These are phyloP conservation scores for Coluber constrictor DNA, from an alignment of 2,797 vertebrate genomes.

Conservation along the genomic window DNA sequence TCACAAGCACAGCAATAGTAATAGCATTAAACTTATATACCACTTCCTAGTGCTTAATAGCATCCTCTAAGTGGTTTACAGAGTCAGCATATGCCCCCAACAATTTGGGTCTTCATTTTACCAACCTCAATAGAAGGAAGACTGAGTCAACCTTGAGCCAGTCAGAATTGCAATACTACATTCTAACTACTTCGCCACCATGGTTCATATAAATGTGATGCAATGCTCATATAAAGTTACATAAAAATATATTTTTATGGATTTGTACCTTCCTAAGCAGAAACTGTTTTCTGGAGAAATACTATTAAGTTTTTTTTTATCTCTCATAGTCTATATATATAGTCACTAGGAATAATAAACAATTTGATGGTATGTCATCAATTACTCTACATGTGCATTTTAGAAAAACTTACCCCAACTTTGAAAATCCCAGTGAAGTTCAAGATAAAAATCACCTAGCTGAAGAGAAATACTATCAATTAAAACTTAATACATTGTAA, in stretches of 20 bases:
- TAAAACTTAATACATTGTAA: background rate
- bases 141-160: background rate
- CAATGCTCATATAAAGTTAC: background rate
- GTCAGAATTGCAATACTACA: background rate
- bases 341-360: background rate
- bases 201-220: background rate
- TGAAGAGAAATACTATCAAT: constrained; percentile 67
- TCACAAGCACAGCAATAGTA: background rate
- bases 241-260: background rate
- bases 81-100: background rate
- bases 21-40: background rate
- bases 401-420: constrained; percentile 92
- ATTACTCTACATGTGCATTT: background rate
- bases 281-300: background rate
- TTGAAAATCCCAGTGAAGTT: constrained; percentile 99
- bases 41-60: background rate
- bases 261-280: background rate
- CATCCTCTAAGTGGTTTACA: background rate
- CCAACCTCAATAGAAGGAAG: background rate
- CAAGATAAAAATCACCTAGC: constrained; percentile 98
- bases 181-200: background rate
- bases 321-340: background rate
- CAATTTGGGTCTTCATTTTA: background rate
- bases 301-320: background rate
- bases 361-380: background rate